Evolutionary conservation across 2,888 invertebrate species (phyloP), one percentile per base, ranked within the genome.

Genomic region (Ichneumoninae sp.): DNA sequence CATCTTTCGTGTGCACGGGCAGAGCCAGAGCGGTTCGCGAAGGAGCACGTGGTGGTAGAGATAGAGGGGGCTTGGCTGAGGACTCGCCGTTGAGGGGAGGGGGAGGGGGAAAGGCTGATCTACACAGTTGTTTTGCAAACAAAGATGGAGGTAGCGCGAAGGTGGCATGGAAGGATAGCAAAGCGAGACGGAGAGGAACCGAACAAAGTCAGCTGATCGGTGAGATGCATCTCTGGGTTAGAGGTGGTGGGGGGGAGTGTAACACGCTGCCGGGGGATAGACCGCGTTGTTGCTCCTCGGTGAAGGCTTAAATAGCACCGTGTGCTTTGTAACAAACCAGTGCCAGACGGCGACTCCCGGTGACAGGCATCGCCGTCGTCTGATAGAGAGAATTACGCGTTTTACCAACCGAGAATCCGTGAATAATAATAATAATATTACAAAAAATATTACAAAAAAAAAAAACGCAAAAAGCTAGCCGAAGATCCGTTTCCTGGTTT

Each of bases 241-340:
- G 30, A 47, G 22, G 70, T 36, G 71, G 6, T 30, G 65, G 26
- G 74, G 70, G 78, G 78, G 47, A 68, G 26, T 57, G 40, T 62
- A 77, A 72, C 50, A 52, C 66, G 66, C 68, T 76, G 54, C 47
- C 36, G 62, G 50, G 52, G 62, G 72, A 22, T n/a, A 50, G 2
- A 50, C 19, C 52, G 40, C 19, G 30, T 26, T 66, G 72, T 72
- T 68, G 72, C 82, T 80, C 66, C 84, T 75, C 85, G 86, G 86
- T 87, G 90, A 93, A 87, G 90, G 93, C 93, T 93, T 93, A 93
- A 93, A 93, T 93, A 93, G 92, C 91, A 89, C 92, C 90, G 90
- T 87, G 86, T 83, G 87, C 88, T 85, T 88, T 86, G 82, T 86
- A 90, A 86, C 87, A 86, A 83, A 89, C 89, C 92, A 93, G 93